These are phyloP conservation scores for Bucorvus abyssinicus DNA, from an alignment of 2,797 vertebrate genomes.

Conservation along the genomic window DNA sequence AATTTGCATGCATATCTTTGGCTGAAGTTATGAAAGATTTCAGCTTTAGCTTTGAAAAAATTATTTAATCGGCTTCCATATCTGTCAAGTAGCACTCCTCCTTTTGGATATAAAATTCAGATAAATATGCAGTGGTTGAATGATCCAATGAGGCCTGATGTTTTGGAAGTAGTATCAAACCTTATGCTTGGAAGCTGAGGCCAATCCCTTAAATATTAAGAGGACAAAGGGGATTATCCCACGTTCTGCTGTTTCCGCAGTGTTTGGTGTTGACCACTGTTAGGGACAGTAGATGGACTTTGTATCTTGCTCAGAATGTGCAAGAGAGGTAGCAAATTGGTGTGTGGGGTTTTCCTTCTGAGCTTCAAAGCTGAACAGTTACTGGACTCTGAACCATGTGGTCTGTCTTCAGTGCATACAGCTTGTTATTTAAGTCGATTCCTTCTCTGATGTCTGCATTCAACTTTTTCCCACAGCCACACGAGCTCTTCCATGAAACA, in stretches of 20 bases:
- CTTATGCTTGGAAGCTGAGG: not conserved
- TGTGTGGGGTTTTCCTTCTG: not conserved
- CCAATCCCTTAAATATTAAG: not conserved
- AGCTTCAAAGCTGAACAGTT: not conserved
- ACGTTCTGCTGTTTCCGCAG: not conserved
- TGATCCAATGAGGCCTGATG: not conserved
- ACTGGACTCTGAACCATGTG: not conserved
- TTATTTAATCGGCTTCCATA: not conserved
- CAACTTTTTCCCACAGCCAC: slow-evolving; percentile 78
- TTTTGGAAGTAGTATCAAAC: not conserved
- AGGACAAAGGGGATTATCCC: not conserved
- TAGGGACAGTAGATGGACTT: not conserved
- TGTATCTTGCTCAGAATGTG: not conserved
- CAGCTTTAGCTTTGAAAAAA: not conserved
- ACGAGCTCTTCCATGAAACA: slow-evolving; percentile 90
- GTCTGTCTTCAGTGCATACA: not conserved
- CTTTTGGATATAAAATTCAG: not conserved
- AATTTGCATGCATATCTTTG: not conserved
- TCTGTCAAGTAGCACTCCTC: not conserved
- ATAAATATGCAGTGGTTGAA: not conserved
- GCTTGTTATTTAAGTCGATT: not conserved
- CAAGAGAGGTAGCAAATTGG: not conserved
- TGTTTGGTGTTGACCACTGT: not conserved
- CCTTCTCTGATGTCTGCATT: not conserved
- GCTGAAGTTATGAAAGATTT: not conserved